Conservation (phyloP, 2,888 invertebrate genomes). For the Agrotis puta region DNA sequence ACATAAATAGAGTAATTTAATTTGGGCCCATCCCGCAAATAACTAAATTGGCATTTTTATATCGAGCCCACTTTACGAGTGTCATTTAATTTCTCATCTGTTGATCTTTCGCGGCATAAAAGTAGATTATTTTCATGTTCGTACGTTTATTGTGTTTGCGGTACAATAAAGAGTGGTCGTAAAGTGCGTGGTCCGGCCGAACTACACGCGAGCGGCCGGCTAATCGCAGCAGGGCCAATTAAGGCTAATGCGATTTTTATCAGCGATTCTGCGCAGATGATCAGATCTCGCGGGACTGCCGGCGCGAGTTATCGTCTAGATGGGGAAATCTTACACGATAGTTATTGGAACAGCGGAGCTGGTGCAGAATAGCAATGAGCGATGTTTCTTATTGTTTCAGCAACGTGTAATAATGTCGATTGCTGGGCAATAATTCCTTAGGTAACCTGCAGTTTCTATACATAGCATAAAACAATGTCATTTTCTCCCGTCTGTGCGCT, state of each 20-base stretch:
- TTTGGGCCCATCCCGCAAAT: constrained; percentile 12
- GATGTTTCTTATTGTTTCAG: constrained; percentile 30
- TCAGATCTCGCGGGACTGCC: constrained; percentile 53
- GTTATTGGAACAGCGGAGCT: constrained; percentile 33
- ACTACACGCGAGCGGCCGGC: constrained; percentile 40
- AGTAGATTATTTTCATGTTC: constrained; percentile 57
- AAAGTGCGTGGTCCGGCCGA: constrained; percentile 48
- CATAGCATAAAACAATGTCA: not conserved
- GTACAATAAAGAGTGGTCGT: constrained; percentile 55
- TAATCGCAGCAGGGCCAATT: constrained; percentile 69
- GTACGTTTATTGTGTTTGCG: constrained; percentile 56
- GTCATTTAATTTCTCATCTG: constrained; percentile 59
- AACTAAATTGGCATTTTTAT: constrained; percentile 35
- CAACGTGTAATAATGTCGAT: constrained; percentile 8
- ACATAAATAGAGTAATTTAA: constrained; percentile 27
- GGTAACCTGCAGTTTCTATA: not conserved
- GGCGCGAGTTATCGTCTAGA: constrained; percentile 49
- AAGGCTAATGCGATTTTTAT: constrained; percentile 75
- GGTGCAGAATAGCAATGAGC: constrained; percentile 41
- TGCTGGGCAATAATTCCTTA: not conserved
- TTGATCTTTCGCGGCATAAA: constrained; percentile 55
- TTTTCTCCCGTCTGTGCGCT: no score
- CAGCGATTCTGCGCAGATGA: constrained; percentile 62
- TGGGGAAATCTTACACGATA: constrained; percentile 58
- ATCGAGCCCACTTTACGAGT: constrained; percentile 35